Percentiles rank a stretch among this genome's conserved stretches.
Conservation (phyloP, 23 tunicate genomes). For the Halocynthia aurantium region DNA sequence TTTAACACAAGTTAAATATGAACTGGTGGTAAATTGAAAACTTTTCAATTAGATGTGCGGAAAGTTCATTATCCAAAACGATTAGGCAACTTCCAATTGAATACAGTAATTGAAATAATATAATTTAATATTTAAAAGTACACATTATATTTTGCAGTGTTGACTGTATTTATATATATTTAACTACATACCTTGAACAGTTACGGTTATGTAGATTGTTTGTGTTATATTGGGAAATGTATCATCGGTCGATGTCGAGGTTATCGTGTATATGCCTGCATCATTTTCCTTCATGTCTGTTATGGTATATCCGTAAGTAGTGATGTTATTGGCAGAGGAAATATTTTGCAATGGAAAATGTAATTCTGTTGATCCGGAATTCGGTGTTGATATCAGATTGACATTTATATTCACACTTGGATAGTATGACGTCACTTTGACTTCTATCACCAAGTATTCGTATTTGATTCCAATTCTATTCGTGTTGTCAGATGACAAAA, state of each 20-base stretch:
- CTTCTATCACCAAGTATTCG: background rate
- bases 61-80: too few relatives aligned
- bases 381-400: background rate
- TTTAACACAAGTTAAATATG: too few relatives aligned
- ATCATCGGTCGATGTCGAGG: background rate
- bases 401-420: background rate
- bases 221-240: background rate
- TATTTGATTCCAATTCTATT: background rate
- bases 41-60: too few relatives aligned
- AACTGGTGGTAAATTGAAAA: too few relatives aligned
- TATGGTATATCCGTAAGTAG: background rate
- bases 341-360: background rate
- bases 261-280: background rate
- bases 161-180: background rate
- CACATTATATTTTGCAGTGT: background rate
- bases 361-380: background rate
- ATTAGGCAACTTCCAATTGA: too few relatives aligned
- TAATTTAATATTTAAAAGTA: too few relatives aligned
- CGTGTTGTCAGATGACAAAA: background rate
- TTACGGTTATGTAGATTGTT: background rate
- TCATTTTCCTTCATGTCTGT: background rate
- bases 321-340: background rate
- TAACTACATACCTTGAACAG: background rate
- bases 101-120: too few relatives aligned
- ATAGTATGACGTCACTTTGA: background rate